Conservation (phyloP, 2,797 vertebrate species). For the Catharus ustulatus region DNA sequence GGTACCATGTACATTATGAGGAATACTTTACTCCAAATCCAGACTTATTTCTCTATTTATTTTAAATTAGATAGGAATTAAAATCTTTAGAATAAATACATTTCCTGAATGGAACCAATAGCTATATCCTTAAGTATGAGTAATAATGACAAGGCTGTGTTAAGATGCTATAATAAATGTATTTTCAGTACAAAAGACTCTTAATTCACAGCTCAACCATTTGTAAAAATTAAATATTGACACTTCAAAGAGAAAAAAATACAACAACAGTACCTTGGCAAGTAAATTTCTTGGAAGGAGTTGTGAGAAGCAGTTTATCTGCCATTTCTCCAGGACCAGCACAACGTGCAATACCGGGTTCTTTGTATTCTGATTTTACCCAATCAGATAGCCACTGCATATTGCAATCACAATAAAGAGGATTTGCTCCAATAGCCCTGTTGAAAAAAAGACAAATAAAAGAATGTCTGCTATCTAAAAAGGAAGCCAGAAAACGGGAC, state of each 20-base stretch:
- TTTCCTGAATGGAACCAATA: background rate
- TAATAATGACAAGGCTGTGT: background rate
- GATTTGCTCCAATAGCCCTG: conserved; percentile 96
- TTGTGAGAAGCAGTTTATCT: conserved; percentile 96
- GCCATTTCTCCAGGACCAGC: conserved; percentile 95
- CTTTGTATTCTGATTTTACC: conserved; percentile 98
- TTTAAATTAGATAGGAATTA: background rate
- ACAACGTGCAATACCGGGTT: conserved; percentile 95
- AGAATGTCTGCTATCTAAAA: conserved; percentile 12
- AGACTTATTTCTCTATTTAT: background rate
- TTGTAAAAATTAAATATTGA: background rate
- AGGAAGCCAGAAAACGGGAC: background rate
- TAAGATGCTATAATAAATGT: background rate
- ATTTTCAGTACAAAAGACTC: background rate
- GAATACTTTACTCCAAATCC: background rate
- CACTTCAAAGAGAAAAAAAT: background rate
- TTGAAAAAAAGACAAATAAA: conserved; percentile 27
- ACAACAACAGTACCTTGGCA: conserved; percentile 86
- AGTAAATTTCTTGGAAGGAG: conserved; percentile 96
- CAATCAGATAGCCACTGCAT: conserved; percentile 99
- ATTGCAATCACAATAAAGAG: conserved; percentile 95
- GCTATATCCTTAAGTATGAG: background rate
- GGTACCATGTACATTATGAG: background rate
- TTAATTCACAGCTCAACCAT: background rate
- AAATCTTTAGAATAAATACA: background rate